Conservation (phyloP, 2,113 vertebrate species). For the Pavo muticus region DNA sequence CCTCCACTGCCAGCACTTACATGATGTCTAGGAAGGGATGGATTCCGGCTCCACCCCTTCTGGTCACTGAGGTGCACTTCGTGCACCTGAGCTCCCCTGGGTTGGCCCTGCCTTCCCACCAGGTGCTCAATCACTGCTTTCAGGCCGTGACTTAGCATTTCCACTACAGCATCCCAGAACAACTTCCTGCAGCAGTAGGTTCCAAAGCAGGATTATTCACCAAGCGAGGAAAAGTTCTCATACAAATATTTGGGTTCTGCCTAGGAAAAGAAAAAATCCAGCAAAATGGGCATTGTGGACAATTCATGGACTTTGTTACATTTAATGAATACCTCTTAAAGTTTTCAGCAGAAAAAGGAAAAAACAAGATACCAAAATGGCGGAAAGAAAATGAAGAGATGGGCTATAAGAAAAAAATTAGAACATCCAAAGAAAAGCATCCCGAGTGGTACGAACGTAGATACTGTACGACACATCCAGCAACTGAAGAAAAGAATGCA, state of each 20-base stretch:
- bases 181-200: neutral
- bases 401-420: neutral
- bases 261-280: neutral
- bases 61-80: too few relatives aligned
- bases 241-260: neutral
- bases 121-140: too few relatives aligned
- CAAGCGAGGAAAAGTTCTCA: neutral
- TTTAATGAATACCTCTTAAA: neutral
- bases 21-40: too few relatives aligned
- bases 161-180: neutral
- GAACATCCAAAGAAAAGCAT: neutral
- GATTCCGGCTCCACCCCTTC: too few relatives aligned
- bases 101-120: too few relatives aligned
- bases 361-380: neutral
- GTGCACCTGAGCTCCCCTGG: too few relatives aligned
- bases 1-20: too few relatives aligned
- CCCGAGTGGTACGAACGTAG: neutral
- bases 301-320: neutral
- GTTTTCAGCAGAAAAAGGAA: neutral
- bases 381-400: neutral
- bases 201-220: neutral
- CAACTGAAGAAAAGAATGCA: neutral
- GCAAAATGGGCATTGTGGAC: neutral
- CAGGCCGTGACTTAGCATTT: too few relatives aligned
- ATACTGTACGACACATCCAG: neutral